Evolutionary conservation across 2,113 vertebrate genomes (phyloP), one percentile per base, ranked within the genome.

Genomic region (Perognathus longimembris): DNA sequence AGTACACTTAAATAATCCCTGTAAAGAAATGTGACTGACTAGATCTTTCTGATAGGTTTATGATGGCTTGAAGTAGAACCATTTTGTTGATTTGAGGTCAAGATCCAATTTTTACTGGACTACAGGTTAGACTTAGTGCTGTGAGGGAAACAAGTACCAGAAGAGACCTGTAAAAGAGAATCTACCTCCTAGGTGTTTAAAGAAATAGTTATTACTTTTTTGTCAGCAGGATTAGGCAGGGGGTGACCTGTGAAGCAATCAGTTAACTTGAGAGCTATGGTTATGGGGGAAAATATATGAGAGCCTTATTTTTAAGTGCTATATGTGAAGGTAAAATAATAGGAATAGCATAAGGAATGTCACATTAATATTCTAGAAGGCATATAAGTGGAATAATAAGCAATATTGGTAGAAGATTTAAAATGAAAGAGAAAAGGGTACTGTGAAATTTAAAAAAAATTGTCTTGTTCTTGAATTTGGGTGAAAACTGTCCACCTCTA

Each of bases 191-290:
- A 89, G 82, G 83, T 59, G 36, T 90, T 90, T 93, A 89, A 90
- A 79, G 38, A 61, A 94, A 91, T 7, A 83, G 79, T 45, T 89
- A 94, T 86, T 95, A 92, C 67, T 59, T 86, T 94, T 93, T 91
- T 79, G 66, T 76, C 89, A 91, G 79, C 66, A 57, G 22, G 64
- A 42, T 76, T 73, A 94, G 61, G 71, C 59, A 64, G 54, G 14
- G 57, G 38, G 67, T 87, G 70, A 81, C 85, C 85, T 57, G 45
- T 18, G 17, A 15, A 22, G 8, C 81, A 76, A 89, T 87, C 84
- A 66, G 77, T 83, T 88, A 85, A 83, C 89, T 90, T 93, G 86
- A 73, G 42, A 93, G 70, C 34, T 59, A 7, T 78, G 61, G 70
- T 85, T 92, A 90, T 7, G 9, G 45, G 1, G 45, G 66, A 64